Evolutionary conservation across 1,140 invertebrate genomes (phyloP).

Genomic region (Papilio xuthus): DNA sequence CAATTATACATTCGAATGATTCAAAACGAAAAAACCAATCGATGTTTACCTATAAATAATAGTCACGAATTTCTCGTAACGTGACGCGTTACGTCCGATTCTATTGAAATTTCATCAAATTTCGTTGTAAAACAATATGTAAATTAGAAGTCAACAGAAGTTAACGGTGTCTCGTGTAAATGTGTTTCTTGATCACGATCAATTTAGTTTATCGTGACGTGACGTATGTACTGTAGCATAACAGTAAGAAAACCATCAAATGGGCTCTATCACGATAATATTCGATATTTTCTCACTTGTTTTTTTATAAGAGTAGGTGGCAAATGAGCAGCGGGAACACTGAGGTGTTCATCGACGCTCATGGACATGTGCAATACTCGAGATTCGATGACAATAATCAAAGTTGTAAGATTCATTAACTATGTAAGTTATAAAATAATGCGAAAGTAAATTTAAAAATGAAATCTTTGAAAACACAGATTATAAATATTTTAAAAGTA

Average conservation of each 20-base stretch:
- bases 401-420: constrained; percentile 7
- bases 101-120: constrained; percentile 27
- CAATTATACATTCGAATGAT: not conserved
- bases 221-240: constrained; percentile 4
- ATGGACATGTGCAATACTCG: no score
- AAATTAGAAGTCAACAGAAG: constrained; percentile 28
- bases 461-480: no score
- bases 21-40: not conserved
- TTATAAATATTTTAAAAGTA: no score
- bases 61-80: constrained; percentile 22
- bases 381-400: not conserved
- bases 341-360: no score
- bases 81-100: constrained; percentile 4
- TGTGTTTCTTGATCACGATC: constrained; percentile 32
- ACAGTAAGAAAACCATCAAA: constrained; percentile 1
- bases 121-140: constrained; percentile 35
- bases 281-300: constrained; percentile 12
- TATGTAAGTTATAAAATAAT: not conserved
- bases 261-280: constrained; percentile 25
- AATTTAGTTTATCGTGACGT: constrained; percentile 21
- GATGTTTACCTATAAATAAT: not conserved
- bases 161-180: constrained; percentile 37
- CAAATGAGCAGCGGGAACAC: no score
- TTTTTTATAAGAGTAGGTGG: no score
- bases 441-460: no score